phyloP scores from a whole-genome alignment of 2,113 vertebrate species.

The Symphodus melops region DNA sequence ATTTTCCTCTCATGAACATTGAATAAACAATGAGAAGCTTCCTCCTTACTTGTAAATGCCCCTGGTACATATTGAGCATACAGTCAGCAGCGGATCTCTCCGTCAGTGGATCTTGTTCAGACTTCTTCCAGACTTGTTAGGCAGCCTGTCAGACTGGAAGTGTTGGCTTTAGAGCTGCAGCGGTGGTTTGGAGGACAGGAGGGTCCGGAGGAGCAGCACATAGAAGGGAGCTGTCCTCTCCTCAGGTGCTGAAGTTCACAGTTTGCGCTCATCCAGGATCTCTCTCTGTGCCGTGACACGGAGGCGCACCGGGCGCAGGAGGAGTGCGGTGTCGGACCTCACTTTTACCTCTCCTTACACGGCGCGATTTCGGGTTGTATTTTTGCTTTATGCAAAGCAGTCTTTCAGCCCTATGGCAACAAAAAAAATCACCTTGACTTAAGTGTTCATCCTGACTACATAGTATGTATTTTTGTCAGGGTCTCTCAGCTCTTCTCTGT shows the following conservation, averaged over 20 bases:
- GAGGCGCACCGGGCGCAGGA: constrained; percentile 29
- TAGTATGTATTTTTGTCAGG: background rate
- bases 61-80: constrained; percentile 88
- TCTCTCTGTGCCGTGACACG: constrained; percentile 31
- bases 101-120: constrained; percentile 53
- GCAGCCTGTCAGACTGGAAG: constrained; percentile 43
- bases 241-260: constrained; percentile 73
- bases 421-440: background rate
- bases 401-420: background rate
- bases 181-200: constrained; percentile 35
- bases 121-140: constrained; percentile 66
- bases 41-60: constrained; percentile 85
- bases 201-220: constrained; percentile 38
- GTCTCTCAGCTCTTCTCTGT: constrained; percentile 2
- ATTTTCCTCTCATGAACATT: background rate
- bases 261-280: constrained; percentile 54
- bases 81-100: constrained; percentile 67
- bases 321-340: constrained; percentile 38
- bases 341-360: constrained; percentile 29
- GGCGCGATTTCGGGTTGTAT: constrained; percentile 6
- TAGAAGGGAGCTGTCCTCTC: constrained; percentile 73
- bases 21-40: constrained; percentile 1
- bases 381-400: background rate
- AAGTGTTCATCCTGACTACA: constrained; percentile 44
- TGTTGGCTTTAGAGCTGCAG: constrained; percentile 41